These are phyloP conservation scores for Lamellibrachia luymesi DNA, from an alignment of 1,140 invertebrate species.

Conservation along the genomic window DNA sequence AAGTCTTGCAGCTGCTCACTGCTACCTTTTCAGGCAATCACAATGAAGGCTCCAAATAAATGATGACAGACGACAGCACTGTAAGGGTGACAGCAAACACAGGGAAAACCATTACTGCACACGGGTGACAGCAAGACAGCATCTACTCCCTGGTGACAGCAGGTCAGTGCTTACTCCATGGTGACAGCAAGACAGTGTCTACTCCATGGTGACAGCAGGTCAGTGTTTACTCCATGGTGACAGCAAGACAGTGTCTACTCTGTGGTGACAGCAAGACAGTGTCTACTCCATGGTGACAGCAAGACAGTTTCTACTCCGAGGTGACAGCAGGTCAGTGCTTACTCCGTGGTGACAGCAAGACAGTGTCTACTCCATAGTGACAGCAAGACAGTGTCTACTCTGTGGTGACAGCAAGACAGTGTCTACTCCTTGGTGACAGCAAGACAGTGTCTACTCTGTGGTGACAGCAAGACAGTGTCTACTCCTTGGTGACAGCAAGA, in stretches of 20 bases:
- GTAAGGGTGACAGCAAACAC: not conserved
- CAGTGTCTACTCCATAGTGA: not conserved
- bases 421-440: too few relatives aligned
- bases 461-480: slow-evolving; percentile 52
- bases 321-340: not conserved
- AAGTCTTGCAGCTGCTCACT: not conserved
- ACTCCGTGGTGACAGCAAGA: not conserved
- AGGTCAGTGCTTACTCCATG: not conserved
- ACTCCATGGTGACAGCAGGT: not conserved
- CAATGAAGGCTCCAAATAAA: not conserved
- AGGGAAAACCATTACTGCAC: too few relatives aligned
- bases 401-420: too few relatives aligned
- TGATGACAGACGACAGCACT: not conserved
- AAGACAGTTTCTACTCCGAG: not conserved
- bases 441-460: too few relatives aligned
- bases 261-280: not conserved
- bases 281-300: not conserved
- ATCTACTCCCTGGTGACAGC: not conserved
- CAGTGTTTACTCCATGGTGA: not conserved
- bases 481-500: not conserved
- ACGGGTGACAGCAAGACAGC: not conserved
- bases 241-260: not conserved
- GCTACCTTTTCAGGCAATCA: not conserved
- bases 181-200: not conserved
- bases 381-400: not conserved